Base-by-base conservation (phyloP, 2,888 invertebrate species). In the Clivina fossor region DNA sequence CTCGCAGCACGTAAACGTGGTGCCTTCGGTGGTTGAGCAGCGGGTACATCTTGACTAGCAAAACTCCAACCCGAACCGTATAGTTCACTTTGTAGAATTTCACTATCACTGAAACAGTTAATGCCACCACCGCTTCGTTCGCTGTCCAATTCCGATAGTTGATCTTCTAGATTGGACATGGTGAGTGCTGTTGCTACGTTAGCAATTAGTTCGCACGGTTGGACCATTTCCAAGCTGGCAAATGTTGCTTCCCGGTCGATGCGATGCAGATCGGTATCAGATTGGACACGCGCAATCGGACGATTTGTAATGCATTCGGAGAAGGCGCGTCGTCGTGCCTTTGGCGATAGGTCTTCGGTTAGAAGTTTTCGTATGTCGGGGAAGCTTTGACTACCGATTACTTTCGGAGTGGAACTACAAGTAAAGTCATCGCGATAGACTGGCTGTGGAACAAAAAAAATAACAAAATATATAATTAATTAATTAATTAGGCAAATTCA, bases 171-270 rank as follows among this genome's bases (percentile, higher is more conserved):
- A 37, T 79, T 77, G 1, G 71, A 66, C 49, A 74, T 73, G 5
- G 82, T 76, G 55, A 91, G 71, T 8, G 90, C 88, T 64, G 86
- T 85, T 0, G 90, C 89, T 35, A 92, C 84, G 68, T 86, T 82
- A 0, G 88, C 85, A 50, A 91, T 69, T 1, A 92, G 69, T 66
- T 89, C 88, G 4, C 85, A 85, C 4, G 89, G 88, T 65, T 88
- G 85, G 0, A 89, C 80, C 61, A 86, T 80, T 7, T 84, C 84
- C 58, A 84, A 81, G 1, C 83, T 80, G 15, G 83, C 82, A 67
- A 88, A 88, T 0, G 91, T 90, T 59, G 84, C 84, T 62, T 85
- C 84, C 65, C 85, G 85, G 69, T 92, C 89, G 60, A 91, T 89
- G 33, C 84, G 81, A 57, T 84, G 80, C 37, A 92, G 75, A 71